phyloP scores from a whole-genome alignment of 2,888 invertebrate species.

The Macrosiphum euphorbiae region DNA sequence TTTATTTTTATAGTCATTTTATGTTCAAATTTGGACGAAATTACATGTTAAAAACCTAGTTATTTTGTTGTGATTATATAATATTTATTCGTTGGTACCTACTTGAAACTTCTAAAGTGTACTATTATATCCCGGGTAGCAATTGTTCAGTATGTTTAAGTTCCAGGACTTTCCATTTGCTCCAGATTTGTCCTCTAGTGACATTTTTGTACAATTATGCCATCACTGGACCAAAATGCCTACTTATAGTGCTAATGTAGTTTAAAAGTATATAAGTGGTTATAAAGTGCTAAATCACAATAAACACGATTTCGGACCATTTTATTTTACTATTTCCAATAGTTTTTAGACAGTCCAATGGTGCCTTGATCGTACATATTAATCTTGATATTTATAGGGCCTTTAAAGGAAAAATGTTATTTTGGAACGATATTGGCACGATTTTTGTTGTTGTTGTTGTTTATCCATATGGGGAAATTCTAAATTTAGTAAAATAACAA shows the following conservation, averaged over 20 bases:
- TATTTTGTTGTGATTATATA: too few species aligned
- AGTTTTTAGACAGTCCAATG: neutral
- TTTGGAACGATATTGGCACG: too few species aligned
- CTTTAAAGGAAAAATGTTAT: neutral
- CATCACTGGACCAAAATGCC: neutral
- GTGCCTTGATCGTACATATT: neutral
- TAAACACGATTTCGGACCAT: neutral
- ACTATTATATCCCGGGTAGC: neutral
- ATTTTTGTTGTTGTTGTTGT: neutral
- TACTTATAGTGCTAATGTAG: neutral
- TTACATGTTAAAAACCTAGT: too few species aligned
- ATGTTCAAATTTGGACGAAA: too few species aligned
- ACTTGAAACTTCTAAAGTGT: too few species aligned
- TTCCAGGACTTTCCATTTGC: slow-evolving; percentile 12
- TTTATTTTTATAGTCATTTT: too few species aligned
- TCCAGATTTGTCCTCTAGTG: neutral
- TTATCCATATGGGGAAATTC: neutral
- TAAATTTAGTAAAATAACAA: neutral
- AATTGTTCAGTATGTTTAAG: neutral
- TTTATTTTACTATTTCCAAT: neutral
- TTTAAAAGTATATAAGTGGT: neutral
- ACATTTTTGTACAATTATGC: neutral
- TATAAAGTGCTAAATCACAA: neutral
- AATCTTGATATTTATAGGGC: neutral
- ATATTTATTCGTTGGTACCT: too few species aligned